Evolutionary conservation across 2,113 vertebrate species (phyloP), one percentile per base, ranked within the genome.

Genomic region (Misgurnus anguillicaudatus): DNA sequence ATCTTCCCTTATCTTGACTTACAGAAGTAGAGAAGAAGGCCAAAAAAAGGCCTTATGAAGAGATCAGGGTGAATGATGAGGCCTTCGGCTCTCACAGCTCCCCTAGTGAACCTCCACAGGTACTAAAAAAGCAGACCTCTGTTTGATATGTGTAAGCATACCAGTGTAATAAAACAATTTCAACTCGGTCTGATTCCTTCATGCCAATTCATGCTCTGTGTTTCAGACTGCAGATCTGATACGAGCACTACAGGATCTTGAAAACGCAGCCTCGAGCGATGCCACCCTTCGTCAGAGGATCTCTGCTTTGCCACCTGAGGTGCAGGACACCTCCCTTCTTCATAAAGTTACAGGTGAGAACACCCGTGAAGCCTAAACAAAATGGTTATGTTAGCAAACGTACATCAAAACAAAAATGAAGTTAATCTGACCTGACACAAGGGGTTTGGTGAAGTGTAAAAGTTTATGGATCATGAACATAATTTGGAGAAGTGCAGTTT

Each of bases 211-310:
- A 13, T 14, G 3, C 41, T 45, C 7, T 67, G 16, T 73, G 55
- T 77, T 4, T 88, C 91, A 99, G 98, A 98, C 96, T 51, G 92
- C 93, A 74, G 96, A 99, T 90, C 93, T 99, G 86, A 97, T 99
- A 90, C 95, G 94, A 92, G 95, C 97, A 64, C 91, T 99, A 83
- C 97, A 98, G 92, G 98, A 99, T 90, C 92, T 99, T 85, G 98
- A 99, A 90, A 98, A 98, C 9, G 96, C 97, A 75, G 96, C 98
- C 58, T 98, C 96, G 51, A 93, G 95, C 51, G 97, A 99, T 87
- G 96, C 95, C 79, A 92, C 95, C 75, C 94, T 99, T 85, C 95
- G 96, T 87, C 96, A 98, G 88, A 95, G 95, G 83, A 99, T 99
- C 92, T 96, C 95, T 39, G 95, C 96, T 72, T 91, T 99, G 86